Evolutionary conservation across 2,113 vertebrate species (phyloP), one percentile per base, ranked within the genome.

Genomic region (Gobio gobio): DNA sequence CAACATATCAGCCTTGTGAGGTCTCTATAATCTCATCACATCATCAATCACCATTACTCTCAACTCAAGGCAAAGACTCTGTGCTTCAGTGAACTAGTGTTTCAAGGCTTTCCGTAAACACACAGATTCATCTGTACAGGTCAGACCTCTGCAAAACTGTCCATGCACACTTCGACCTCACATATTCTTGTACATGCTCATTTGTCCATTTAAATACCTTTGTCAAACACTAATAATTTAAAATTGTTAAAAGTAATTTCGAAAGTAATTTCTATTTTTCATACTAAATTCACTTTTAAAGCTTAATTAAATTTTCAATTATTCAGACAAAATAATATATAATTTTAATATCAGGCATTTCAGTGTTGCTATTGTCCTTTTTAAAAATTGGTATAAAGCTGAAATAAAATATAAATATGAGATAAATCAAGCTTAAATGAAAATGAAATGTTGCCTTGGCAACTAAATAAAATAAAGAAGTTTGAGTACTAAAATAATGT

Each of bases 21-120:
- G 79, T 81, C 61, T 68, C 45, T 68, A n/a, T 47, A 78, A 78
- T 33, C 63, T 56, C 78, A 85, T 81, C 64, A 81, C 56, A 74
- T 74, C 77, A 29, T 85, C 78, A 85, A 74, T 85, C 77, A 73
- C 51, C 36, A 85, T 85, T 85, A 51, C 51, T 59, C 18, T 26
- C n/a, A n/a, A 58, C 26, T 72, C 58, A 54, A 73, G 47, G 47
- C 20, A 82, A 72, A 72, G n/a, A 51, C 78, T 26, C 54, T 63
- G 24, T 84, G 59, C 49, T 33, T 64, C 73, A 54, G 13, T 77
- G 45, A 54, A 47, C 51, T 64, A 73, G 47, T 18, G 59, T 10
- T 49, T 81, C 49, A 83, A 73, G 81, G 78, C 68, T 86, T 74
- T 9, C 29, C 10, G 14, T 51, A 85, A 85, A 74, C 66, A 81